A percentile compares a stretch with the other conserved stretches of the same genome.
phyloP scores from a whole-genome alignment of 2,888 invertebrate species.

The Branchipolynoe longqiensis region DNA sequence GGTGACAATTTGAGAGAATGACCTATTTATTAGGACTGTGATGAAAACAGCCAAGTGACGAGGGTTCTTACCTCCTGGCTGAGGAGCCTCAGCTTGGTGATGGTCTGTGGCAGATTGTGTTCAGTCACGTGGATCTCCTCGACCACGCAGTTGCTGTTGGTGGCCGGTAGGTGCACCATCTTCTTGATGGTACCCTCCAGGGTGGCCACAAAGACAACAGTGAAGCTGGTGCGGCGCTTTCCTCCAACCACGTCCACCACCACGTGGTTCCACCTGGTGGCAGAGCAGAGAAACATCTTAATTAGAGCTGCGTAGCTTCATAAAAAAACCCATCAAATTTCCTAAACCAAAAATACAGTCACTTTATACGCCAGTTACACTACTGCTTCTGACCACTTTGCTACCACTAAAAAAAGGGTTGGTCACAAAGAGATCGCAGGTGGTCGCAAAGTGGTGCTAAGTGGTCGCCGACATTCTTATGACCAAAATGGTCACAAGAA shows the following conservation, averaged over 20 bases:
- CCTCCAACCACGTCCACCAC: conserved; percentile 91
- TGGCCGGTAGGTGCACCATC: conserved; percentile 85
- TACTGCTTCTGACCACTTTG: neutral
- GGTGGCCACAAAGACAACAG: conserved; percentile 91
- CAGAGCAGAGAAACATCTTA: conserved; percentile 42
- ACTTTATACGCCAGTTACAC: too few relatives aligned
- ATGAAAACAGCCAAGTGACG: too few relatives aligned
- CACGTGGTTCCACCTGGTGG: conserved; percentile 83
- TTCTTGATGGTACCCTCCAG: conserved; percentile 89
- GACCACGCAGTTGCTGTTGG: conserved; percentile 87
- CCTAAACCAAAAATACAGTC: too few relatives aligned
- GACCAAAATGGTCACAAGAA: too few relatives aligned
- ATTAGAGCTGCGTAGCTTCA: neutral
- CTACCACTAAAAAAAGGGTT: neutral
- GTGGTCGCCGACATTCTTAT: too few relatives aligned
- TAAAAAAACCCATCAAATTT: too few relatives aligned
- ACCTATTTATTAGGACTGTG: too few relatives aligned
- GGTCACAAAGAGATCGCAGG: too few relatives aligned
- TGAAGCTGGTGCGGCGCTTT: conserved; percentile 86
- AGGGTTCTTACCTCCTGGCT: conserved; percentile 83
- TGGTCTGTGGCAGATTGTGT: conserved; percentile 84
- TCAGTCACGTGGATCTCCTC: conserved; percentile 88
- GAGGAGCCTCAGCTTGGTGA: conserved; percentile 89
- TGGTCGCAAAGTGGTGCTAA: too few relatives aligned
- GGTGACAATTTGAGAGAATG: too few relatives aligned